A percentile compares a stretch with the other conserved stretches of the same genome.
These are phyloP conservation scores for Manis javanica DNA, from an alignment of 2,797 vertebrate genomes.

Conservation along the genomic window DNA sequence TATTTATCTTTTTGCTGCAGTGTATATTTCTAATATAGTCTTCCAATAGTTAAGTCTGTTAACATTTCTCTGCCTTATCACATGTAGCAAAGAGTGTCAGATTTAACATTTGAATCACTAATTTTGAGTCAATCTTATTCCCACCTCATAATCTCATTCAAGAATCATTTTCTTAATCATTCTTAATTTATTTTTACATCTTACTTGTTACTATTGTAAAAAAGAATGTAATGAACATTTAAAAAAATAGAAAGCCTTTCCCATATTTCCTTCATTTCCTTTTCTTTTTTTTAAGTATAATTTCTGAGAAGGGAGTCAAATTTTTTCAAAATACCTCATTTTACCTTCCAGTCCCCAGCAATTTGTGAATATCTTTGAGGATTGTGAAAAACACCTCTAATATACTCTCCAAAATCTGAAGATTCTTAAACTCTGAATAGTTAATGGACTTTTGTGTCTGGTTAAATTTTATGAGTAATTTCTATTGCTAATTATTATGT, in stretches of 20 bases:
- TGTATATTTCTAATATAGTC: not conserved
- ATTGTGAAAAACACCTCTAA: not conserved
- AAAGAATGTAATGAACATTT: not conserved
- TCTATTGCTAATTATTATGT: conserved; percentile 14
- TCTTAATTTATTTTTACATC: conserved; percentile 17
- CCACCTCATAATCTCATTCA: not conserved
- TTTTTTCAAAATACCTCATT: not conserved
- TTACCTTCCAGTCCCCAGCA: not conserved
- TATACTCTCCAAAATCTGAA: not conserved
- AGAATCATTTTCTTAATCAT: not conserved
- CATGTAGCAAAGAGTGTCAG: not conserved
- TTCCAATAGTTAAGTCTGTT: conserved; percentile 4
- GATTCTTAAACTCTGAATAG: not conserved
- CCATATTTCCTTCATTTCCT: not conserved
- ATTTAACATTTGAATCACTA: conserved; percentile 29
- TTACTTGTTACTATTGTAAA: not conserved
- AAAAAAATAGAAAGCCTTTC: not conserved
- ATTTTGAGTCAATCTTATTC: conserved; percentile 27
- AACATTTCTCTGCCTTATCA: not conserved
- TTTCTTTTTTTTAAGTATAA: not conserved
- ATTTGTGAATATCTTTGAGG: not conserved
- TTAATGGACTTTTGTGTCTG: not conserved
- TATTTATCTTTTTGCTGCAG: conserved; percentile 4
- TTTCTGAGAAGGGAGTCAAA: conserved; percentile 32
- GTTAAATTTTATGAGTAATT: conserved; percentile 7